These are phyloP conservation scores for Arbacia lixula DNA, from an alignment of 53 echinoderm and acorn worm species.

Conservation along the genomic window DNA sequence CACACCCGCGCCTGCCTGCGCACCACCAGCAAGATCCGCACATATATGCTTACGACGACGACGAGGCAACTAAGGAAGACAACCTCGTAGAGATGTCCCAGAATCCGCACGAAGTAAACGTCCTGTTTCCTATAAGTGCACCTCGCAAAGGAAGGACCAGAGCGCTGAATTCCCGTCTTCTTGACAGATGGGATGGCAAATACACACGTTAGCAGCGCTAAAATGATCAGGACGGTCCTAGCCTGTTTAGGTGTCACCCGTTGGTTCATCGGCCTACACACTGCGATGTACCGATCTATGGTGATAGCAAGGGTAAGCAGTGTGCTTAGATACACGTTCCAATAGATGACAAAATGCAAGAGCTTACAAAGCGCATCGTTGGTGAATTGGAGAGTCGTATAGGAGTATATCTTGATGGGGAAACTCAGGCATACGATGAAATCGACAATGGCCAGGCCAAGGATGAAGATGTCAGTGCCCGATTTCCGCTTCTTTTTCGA, in stretches of 20 bases:
- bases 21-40: constrained; percentile 7
- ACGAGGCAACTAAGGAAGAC: constrained; percentile 5
- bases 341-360: constrained; percentile 6
- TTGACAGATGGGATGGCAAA: constrained; percentile 23
- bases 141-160: constrained; percentile 21
- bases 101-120: background rate
- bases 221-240: background rate
- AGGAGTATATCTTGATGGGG: constrained; percentile 29
- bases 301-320: constrained; percentile 52
- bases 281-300: constrained; percentile 64
- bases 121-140: background rate
- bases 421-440: constrained; percentile 57
- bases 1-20: constrained; percentile 11
- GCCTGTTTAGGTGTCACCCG: constrained; percentile 52
- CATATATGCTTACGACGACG: background rate
- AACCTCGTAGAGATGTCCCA: constrained; percentile 2
- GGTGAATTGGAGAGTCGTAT: background rate
- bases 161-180: background rate
- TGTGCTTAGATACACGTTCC: constrained; percentile 26
- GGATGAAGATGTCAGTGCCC: constrained; percentile 58
- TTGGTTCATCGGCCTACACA: constrained; percentile 57
- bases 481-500: constrained; percentile 47
- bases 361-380: constrained; percentile 27
- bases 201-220: background rate
- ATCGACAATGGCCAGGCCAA: constrained; percentile 65